Evolutionary conservation across 2,888 invertebrate species (phyloP).

Genomic region (Dinocampus coccinellae): DNA sequence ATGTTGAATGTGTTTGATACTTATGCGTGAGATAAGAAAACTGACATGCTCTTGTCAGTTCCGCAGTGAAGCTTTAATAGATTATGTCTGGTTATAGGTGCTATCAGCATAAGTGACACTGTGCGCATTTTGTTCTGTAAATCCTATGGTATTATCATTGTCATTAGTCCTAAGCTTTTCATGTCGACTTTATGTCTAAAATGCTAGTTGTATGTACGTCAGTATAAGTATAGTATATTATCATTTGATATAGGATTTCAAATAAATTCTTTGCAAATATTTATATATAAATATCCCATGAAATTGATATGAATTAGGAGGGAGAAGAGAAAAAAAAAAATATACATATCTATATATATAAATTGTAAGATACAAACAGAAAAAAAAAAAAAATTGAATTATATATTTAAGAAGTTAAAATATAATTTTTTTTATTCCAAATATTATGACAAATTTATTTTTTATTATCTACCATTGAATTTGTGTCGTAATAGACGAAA

Average conservation of each 20-base stretch:
- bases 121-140: neutral
- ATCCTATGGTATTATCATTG: conserved; percentile 12
- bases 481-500: neutral
- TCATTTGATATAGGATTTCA: too few relatives aligned
- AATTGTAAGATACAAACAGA: too few relatives aligned
- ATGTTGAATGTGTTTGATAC: neutral
- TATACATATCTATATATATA: too few relatives aligned
- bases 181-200: conserved; percentile 21
- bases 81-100: conserved; percentile 21
- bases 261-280: too few relatives aligned
- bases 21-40: neutral
- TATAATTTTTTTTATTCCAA: neutral
- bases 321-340: neutral
- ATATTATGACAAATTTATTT: too few relatives aligned
- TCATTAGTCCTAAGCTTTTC: conserved; percentile 21
- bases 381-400: too few relatives aligned
- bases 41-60: neutral
- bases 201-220: neutral
- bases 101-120: neutral
- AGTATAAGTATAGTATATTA: too few relatives aligned
- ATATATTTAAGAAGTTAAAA: too few relatives aligned
- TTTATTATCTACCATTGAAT: neutral
- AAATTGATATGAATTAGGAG: neutral
- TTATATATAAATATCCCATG: neutral
- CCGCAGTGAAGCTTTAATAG: neutral